Evolutionary conservation across 2,797 vertebrate genomes (phyloP), one percentile per base, ranked within the genome.

Genomic region (Siniperca scherzeri): DNA sequence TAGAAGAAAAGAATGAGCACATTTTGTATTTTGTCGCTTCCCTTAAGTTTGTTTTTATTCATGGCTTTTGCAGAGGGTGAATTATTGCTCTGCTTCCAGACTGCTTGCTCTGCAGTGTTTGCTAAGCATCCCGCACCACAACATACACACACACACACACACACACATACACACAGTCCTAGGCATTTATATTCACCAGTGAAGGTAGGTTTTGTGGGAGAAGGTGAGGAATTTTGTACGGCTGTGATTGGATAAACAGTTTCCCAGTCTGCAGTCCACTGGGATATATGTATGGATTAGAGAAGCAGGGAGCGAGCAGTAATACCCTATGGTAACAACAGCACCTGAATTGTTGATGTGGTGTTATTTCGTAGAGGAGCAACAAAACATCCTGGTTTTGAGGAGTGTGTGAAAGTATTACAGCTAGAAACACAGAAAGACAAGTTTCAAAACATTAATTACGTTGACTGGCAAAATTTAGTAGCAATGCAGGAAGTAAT

Each of bases 41-140:
- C 73, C 77, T 87, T 83, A 80, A 85, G 72, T 88, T 88, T 76
- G 75, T 88, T 91, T 90, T 87, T 89, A 87, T 91, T 89, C 68
- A 83, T 87, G 80, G 75, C 42, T 80, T 87, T 84, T 80, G 76
- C 83, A 76, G 81, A 72, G 72, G 62, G 17, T 85, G 85, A 91
- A 84, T 89, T 88, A 87, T 92, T 85, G 73, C 83, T 84, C n/a
- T 74, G 81, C 85, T 86, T 82, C 80, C 75, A 84, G 81, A 77
- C 76, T 80, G 88, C 89, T 91, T 40, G 81, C 88, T 88, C 90
- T 86, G 89, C 90, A 87, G 72, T 87, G 88, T 91, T 91, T 88
- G 46, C 77, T 66, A 81, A 76, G 61, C 80, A 66, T 30, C 73
- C 40, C 76, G 30, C 74, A 74, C 38, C 68, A 67, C 52, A 65